Evolutionary conservation across 2,113 vertebrate genomes (phyloP).

Genomic region (Monarcha castaneiventris): DNA sequence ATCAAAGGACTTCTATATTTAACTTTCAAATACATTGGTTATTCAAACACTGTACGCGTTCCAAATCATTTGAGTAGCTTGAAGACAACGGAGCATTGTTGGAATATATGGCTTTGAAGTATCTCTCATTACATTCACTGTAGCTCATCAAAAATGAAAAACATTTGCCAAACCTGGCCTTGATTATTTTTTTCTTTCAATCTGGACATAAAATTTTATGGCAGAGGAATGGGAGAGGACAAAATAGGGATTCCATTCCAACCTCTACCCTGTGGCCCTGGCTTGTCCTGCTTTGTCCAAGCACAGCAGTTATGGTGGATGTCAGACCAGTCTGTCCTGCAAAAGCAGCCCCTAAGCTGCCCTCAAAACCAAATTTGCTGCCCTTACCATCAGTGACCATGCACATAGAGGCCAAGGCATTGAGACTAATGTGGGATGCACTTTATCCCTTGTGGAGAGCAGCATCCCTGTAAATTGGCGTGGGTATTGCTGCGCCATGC

Average conservation of each 20-base stretch:
- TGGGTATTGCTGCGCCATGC: rapidly evolving
- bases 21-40: not conserved
- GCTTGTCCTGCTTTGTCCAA: not conserved
- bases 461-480: not conserved
- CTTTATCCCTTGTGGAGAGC: not conserved
- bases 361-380: not conserved
- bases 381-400: not conserved
- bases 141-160: not conserved
- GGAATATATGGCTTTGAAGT: not conserved
- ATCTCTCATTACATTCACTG: not conserved
- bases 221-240: not conserved
- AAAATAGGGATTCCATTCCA: not conserved
- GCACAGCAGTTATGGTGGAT: too few species aligned
- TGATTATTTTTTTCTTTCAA: not conserved
- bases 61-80: not conserved
- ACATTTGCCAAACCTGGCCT: not conserved
- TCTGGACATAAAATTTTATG: not conserved
- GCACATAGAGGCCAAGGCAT: not conserved
- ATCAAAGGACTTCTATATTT: not conserved
- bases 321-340: not conserved
- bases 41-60: not conserved
- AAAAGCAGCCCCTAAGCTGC: not conserved
- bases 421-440: too few species aligned
- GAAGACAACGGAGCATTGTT: not conserved
- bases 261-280: not conserved